These are phyloP conservation scores for Mesoligia furuncula DNA, from an alignment of 2,888 invertebrate species.

Conservation along the genomic window DNA sequence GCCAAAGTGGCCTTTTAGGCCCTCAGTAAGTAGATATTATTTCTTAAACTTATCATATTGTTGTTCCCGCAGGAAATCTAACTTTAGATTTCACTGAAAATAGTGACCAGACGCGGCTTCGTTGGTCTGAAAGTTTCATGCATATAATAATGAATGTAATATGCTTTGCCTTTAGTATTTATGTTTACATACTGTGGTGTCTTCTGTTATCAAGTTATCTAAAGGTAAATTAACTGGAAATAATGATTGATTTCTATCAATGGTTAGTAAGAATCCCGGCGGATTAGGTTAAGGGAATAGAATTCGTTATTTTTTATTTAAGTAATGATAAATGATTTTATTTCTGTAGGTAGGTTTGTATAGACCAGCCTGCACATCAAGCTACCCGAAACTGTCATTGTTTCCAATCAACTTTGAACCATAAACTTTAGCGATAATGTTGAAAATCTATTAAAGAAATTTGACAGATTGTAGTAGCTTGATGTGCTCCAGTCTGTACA, in stretches of 20 bases:
- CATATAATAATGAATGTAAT: conserved; percentile 13
- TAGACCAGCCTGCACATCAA: too few relatives aligned
- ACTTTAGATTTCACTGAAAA: conserved; percentile 19
- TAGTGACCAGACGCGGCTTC: conserved; percentile 28
- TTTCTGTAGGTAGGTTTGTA: background rate
- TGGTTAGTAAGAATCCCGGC: background rate
- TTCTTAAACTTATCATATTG: too few relatives aligned
- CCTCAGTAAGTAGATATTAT: too few relatives aligned
- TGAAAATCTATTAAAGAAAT: too few relatives aligned
- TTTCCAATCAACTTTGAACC: too few relatives aligned
- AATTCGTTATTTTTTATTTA: background rate
- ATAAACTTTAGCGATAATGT: too few relatives aligned
- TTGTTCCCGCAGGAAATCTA: conserved; percentile 21
- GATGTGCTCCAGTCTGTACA: background rate
- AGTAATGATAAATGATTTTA: background rate
- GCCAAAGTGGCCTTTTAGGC: too few relatives aligned
- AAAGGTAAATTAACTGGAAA: too few relatives aligned
- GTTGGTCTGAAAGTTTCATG: conserved; percentile 8
- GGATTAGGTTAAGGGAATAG: background rate
- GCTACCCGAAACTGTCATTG: too few relatives aligned
- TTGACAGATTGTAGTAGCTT: too few relatives aligned
- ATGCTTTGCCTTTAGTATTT: background rate
- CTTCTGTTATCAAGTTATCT: background rate
- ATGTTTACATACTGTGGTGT: background rate
- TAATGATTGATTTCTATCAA: background rate